Evolutionary conservation across 1,140 invertebrate genomes (phyloP), one percentile per base, ranked within the genome.

Genomic region (Drosophila chauvacae): DNA sequence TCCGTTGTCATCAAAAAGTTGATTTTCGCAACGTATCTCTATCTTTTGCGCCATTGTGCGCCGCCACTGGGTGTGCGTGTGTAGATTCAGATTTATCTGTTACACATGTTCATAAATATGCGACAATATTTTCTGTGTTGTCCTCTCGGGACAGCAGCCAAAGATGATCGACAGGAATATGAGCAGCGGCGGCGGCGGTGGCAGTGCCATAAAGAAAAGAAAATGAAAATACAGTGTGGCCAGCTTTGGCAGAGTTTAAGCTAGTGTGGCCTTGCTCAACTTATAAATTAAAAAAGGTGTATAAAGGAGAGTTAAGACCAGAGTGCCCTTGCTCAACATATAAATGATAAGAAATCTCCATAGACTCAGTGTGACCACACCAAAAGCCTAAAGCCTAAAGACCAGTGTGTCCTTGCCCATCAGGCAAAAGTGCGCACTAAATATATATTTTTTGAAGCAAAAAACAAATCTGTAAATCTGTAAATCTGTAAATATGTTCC

Each of bases 41-140:
- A n/a, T n/a, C n/a, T n/a, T n/a, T n/a, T n/a, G n/a, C n/a, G n/a
- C n/a, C n/a, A n/a, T n/a, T n/a, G n/a, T n/a, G n/a, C 57, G 13
- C 20, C 33, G 35, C 53, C 5, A 37, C 28, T 50, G 48, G 23
- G 20, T 60, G 44, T 30, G 20, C 18, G 63, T 47, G 41, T 20
- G 68, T 73, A 72, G 76, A 74, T 81, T 78, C 65, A 85, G 85
- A 88, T 88, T 88, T 88, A 88, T 88, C 78, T 88, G 66, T 81
- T 88, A 88, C 85, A 88, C 85, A 88, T 88, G 85, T 88, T 88
- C 86, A 90, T 88, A 88, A 90, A 90, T 90, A 88, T 88, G 85
- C 85, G 85, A 88, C 85, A 88, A 88, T 88, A 88, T 88, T 88
- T 88, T 84, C 56, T 56, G 20, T 16, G 68, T 60, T 79, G 80